Evolutionary conservation across 2,113 vertebrate genomes (phyloP).

Genomic region (Nansenia antarctica): DNA sequence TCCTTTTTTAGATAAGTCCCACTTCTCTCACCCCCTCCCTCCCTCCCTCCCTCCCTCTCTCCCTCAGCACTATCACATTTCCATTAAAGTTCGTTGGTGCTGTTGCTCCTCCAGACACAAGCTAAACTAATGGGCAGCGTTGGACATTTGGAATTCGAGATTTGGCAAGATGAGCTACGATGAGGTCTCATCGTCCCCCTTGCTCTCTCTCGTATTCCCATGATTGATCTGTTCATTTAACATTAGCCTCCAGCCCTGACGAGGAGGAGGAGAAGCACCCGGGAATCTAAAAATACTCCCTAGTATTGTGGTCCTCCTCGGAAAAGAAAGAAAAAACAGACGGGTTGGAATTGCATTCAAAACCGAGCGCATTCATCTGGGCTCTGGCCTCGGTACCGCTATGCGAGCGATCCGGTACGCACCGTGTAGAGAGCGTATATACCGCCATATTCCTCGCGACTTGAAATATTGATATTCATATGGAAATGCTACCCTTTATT

Average conservation of each 20-base stretch:
- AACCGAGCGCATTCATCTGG: slow-evolving; percentile 59
- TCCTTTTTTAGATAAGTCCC: no score
- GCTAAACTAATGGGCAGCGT: not conserved
- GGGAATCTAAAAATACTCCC: slow-evolving; percentile 70
- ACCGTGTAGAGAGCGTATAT: slow-evolving; percentile 4
- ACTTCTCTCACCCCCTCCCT: no score
- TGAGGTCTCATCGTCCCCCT: not conserved
- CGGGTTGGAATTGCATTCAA: slow-evolving; percentile 69
- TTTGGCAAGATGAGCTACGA: not conserved
- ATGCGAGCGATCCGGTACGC: slow-evolving; percentile 44
- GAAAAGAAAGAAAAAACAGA: slow-evolving; percentile 72
- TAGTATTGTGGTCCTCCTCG: slow-evolving; percentile 52
- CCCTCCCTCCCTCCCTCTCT: no score
- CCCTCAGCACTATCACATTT: not conserved
- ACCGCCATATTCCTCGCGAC: slow-evolving; percentile 32
- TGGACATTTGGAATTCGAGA: slow-evolving; percentile 11
- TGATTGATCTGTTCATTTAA: slow-evolving; percentile 65
- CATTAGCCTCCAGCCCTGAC: slow-evolving; percentile 66
- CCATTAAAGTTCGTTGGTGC: not conserved
- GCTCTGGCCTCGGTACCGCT: slow-evolving; percentile 17
- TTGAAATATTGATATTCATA: slow-evolving; percentile 74
- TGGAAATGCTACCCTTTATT: slow-evolving; percentile 75
- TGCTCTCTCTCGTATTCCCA: not conserved
- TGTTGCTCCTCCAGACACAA: not conserved
- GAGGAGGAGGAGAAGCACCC: slow-evolving; percentile 64